These are phyloP conservation scores for Apamea sordens DNA, from an alignment of 2,888 invertebrate genomes.

Conservation along the genomic window DNA sequence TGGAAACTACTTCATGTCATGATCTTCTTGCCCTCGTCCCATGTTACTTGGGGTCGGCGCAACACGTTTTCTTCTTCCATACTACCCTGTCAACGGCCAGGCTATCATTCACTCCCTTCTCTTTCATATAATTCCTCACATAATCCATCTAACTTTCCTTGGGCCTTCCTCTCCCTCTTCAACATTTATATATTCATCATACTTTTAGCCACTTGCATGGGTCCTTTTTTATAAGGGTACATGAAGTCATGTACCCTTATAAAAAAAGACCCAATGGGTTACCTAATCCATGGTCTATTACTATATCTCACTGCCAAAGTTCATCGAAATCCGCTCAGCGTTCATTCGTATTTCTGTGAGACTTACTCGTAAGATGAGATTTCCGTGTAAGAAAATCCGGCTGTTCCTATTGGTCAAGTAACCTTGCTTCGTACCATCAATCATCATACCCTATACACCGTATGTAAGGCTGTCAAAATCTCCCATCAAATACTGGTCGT, in stretches of 20 bases:
- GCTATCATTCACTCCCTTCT: not conserved
- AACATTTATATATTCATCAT: not conserved
- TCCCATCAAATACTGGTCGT: slow-evolving; percentile 7
- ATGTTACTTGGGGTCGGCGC: not conserved
- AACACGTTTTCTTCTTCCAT: too few relatives aligned
- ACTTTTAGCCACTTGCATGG: too few relatives aligned
- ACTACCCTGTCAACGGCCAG: not conserved
- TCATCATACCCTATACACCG: slow-evolving; percentile 3
- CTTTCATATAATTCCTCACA: not conserved
- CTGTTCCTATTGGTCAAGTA: not conserved
- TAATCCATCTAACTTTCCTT: not conserved
- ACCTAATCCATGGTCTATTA: too few relatives aligned
- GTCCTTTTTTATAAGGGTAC: too few relatives aligned
- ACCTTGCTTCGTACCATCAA: not conserved
- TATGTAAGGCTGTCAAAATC: not conserved
- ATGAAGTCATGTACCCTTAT: too few relatives aligned
- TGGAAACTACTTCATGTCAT: not conserved
- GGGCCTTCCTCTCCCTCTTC: not conserved
- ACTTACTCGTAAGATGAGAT: not conserved
- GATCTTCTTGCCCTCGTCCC: too few relatives aligned
- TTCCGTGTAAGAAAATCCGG: not conserved
- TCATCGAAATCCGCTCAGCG: not conserved
- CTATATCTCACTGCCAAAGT: not conserved
- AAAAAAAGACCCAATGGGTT: not conserved
- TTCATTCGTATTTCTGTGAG: not conserved